These are phyloP conservation scores for Callospermophilus lateralis DNA, from an alignment of 2,113 vertebrate genomes.

Conservation along the genomic window DNA sequence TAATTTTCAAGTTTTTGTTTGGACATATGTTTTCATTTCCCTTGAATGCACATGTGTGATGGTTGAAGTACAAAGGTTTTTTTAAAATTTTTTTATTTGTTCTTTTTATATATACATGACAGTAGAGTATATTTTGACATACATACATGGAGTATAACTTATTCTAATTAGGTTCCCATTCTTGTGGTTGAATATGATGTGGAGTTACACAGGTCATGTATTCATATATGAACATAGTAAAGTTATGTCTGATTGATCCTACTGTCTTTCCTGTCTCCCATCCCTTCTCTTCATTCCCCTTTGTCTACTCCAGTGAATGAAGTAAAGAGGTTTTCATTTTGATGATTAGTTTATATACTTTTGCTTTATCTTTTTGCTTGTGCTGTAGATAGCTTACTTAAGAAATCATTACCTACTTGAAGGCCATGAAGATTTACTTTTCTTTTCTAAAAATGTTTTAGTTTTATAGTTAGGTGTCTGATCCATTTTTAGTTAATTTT, in stretches of 20 bases:
- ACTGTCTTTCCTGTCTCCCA: too few relatives aligned
- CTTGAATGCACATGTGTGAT: neutral
- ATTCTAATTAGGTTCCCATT: too few relatives aligned
- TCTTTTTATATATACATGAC: too few relatives aligned
- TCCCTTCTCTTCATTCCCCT: too few relatives aligned
- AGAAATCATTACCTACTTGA: neutral
- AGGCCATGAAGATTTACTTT: neutral
- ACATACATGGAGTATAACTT: too few relatives aligned
- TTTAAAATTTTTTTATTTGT: neutral
- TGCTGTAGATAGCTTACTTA: neutral
- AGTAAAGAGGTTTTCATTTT: neutral
- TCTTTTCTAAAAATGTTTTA: neutral
- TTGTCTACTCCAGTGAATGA: too few relatives aligned
- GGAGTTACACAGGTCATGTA: too few relatives aligned
- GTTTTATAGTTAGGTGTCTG: neutral
- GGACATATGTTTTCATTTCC: neutral
- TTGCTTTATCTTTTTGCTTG: neutral
- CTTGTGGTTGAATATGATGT: too few relatives aligned
- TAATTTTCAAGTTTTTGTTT: neutral
- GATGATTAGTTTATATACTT: neutral
- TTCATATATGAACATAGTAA: too few relatives aligned
- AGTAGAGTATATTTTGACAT: too few relatives aligned
- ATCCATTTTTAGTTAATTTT: slow-evolving; percentile 3
- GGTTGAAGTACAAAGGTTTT: neutral
- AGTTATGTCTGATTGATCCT: too few relatives aligned